Percentiles rank a stretch among this genome's conserved stretches.
Evolutionary conservation across 1,140 invertebrate species (phyloP).

Genomic region (Bombus superbus): DNA sequence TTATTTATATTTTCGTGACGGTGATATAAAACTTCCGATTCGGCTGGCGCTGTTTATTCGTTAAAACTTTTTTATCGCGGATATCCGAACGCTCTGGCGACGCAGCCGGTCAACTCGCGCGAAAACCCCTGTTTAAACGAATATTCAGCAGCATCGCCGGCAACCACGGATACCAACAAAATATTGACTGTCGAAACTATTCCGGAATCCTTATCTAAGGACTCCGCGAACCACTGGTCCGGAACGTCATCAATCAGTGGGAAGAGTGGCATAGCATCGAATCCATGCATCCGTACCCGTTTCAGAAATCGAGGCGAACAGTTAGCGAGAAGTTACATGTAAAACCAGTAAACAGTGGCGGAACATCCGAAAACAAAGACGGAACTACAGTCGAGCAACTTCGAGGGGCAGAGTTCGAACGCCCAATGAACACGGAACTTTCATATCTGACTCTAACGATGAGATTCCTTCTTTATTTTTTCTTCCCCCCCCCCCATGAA

Average conservation of each 20-base stretch:
- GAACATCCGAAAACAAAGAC: neutral
- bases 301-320: slow-evolving; percentile 3
- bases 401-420: neutral
- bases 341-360: neutral
- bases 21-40: neutral
- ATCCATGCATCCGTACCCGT: neutral
- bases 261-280: slow-evolving; percentile 15
- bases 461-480: neutral
- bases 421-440: neutral
- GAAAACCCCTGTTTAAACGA: slow-evolving; percentile 2
- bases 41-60: neutral
- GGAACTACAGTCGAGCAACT: neutral
- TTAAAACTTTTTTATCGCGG: neutral
- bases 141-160: neutral
- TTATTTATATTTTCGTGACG: no score
- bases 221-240: slow-evolving; percentile 9
- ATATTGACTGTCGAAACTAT: slow-evolving; percentile 14
- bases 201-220: slow-evolving; percentile 6
- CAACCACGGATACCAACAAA: neutral
- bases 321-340: slow-evolving; percentile 4
- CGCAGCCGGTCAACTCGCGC: neutral
- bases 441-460: neutral
- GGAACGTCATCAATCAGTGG: slow-evolving; percentile 19
- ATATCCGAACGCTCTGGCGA: neutral
- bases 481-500: neutral